Evolutionary conservation across 2,797 vertebrate genomes (phyloP).

Genomic region (Botia almorhae): DNA sequence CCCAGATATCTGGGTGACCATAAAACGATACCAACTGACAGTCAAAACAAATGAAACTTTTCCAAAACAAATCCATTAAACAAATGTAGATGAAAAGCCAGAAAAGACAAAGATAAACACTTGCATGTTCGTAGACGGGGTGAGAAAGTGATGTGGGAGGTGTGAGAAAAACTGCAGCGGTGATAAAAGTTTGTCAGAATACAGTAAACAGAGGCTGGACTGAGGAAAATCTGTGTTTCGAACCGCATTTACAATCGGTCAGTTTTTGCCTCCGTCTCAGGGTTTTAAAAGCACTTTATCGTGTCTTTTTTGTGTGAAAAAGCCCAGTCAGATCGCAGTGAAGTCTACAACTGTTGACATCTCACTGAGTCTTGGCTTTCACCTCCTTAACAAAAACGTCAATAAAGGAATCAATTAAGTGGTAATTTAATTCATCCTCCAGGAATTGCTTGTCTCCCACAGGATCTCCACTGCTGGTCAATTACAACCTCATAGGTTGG

Average conservation of each 20-base stretch:
- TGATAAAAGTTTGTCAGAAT: constrained; percentile 47
- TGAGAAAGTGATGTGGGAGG: constrained; percentile 43
- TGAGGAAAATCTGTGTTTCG: not conserved
- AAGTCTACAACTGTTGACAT: constrained; percentile 50
- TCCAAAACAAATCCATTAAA: constrained; percentile 37
- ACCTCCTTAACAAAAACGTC: constrained; percentile 53
- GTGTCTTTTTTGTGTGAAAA: constrained; percentile 11
- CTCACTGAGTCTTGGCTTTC: constrained; percentile 49
- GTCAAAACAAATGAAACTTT: constrained; percentile 42
- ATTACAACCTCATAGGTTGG: constrained; percentile 58
- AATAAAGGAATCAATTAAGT: constrained; percentile 61
- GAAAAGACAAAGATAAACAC: constrained; percentile 44
- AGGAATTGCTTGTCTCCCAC: constrained; percentile 50
- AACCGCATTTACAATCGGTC: constrained; percentile 2
- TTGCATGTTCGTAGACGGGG: constrained; percentile 34
- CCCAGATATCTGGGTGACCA: not conserved
- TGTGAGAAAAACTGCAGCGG: constrained; percentile 41
- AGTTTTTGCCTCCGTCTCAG: not conserved
- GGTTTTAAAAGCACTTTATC: constrained; percentile 5
- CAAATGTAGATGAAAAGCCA: constrained; percentile 23
- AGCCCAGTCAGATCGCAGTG: constrained; percentile 4
- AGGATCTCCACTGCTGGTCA: constrained; percentile 53
- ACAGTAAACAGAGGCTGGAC: constrained; percentile 20
- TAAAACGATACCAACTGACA: constrained; percentile 28
- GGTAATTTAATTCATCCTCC: constrained; percentile 60